Base-by-base conservation (phyloP, 2,113 vertebrate species). In the Cheilinus undulatus region DNA sequence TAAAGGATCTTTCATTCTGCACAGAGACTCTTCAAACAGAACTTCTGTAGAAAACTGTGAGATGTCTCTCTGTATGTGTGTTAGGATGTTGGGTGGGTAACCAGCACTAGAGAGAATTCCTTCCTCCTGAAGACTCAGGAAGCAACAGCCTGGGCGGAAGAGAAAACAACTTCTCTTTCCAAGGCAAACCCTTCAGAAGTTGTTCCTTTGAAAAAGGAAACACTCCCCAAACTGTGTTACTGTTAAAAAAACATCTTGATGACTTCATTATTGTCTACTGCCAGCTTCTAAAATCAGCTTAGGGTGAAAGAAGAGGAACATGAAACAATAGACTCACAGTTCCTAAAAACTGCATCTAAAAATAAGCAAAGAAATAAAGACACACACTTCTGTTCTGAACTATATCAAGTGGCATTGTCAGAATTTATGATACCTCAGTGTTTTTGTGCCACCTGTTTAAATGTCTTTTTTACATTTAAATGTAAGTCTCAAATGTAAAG, bases 121-220 rank as follows among this genome's bases (percentile, higher is more conserved):
- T 90, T 84, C 83, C 85, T 84, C 65, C 68, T 71, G 38, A 73
- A 86, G 36, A 53, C 51, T 82, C 78, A 90, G 86, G 86, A 90
- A 89, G 86, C 82, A 89, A 84, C 78, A 73, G 83, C 72, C 51
- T 74, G 74, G 53, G 76, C 12, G 80, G 88, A 88, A 88, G 76
- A 82, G 82, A 87, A 92, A 90, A 85, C 87, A 84, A 82, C 61
- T 76, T 77, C 64, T 82, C 84, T 71, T 77, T 88, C 86, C 84
- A 86, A 87, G 75, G 57, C 51, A 81, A 84, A 72, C 78, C 65
- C 73, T 63, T 83, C 3, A 71, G 64, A 84, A 59, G 73, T 61
- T 57, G 60, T 76, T 85, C 73, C 76, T 80, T 26, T 79, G 51
- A 73, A 80, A 80, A 34, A 76, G 76, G 83, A 86, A 87, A 76